Conservation (phyloP, 2,113 vertebrate genomes). For the Labeo catla region DNA sequence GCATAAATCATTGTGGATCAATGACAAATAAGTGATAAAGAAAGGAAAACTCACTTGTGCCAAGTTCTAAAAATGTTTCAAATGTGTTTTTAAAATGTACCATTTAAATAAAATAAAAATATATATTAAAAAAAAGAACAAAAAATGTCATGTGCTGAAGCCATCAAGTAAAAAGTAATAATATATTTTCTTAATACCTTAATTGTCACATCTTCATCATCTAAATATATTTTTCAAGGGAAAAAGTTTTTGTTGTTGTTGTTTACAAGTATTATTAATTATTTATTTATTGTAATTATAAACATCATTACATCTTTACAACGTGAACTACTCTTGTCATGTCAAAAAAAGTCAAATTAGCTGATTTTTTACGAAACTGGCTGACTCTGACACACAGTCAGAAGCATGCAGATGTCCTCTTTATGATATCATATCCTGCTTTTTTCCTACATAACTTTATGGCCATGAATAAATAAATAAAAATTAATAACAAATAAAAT, state of each 20-base stretch:
- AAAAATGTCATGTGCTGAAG: neutral
- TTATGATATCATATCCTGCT: neutral
- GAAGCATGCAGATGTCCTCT: neutral
- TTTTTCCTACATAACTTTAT: neutral
- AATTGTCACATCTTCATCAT: neutral
- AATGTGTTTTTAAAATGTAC: too few species aligned
- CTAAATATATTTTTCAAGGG: too few species aligned
- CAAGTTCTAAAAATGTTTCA: too few species aligned
- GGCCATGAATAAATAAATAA: too few species aligned
- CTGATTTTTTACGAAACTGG: neutral
- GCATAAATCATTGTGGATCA: neutral
- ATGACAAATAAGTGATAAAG: neutral
- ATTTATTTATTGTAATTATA: neutral
- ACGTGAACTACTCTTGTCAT: neutral
- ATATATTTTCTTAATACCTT: neutral
- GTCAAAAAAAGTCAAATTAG: slow-evolving; percentile 6
- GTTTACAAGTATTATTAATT: neutral
- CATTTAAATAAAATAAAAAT: too few species aligned
- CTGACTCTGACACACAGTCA: neutral
- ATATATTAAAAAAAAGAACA: too few species aligned
- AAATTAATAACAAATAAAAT: too few species aligned
- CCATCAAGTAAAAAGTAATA: neutral
- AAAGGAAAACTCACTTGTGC: neutral
- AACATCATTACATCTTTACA: neutral
- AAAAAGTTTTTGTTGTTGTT: too few species aligned